Conservation (phyloP, 2,113 vertebrate species). For the Etheostoma spectabile region DNA sequence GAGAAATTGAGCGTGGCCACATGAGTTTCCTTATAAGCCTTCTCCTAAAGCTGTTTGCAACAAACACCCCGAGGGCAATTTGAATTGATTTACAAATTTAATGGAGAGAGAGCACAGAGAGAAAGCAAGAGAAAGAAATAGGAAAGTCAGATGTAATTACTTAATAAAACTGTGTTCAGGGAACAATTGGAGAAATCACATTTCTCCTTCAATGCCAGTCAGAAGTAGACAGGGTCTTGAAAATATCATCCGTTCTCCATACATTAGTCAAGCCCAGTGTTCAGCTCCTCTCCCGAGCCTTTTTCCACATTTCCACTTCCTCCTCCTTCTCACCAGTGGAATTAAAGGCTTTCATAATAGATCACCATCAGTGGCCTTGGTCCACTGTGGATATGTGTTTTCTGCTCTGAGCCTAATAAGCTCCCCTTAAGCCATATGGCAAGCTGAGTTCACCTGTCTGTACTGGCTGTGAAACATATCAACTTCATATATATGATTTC, state of each 20-base stretch:
- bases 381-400: slow-evolving; percentile 74
- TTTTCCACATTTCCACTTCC: slow-evolving; percentile 17
- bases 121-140: neutral
- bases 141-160: slow-evolving; percentile 6
- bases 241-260: slow-evolving; percentile 2
- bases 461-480: slow-evolving; percentile 46
- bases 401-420: slow-evolving; percentile 71
- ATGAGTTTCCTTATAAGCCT: neutral
- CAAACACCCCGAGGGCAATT: neutral
- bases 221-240: neutral
- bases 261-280: neutral
- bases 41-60: neutral
- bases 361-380: slow-evolving; percentile 58
- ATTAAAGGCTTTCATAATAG: slow-evolving; percentile 72
- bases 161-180: slow-evolving; percentile 12
- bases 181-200: slow-evolving; percentile 9
- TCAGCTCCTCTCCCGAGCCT: slow-evolving; percentile 26
- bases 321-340: slow-evolving; percentile 33
- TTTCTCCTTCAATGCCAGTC: neutral
- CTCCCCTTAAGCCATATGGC: slow-evolving; percentile 64
- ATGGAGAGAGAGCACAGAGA: neutral
- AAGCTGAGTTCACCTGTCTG: slow-evolving; percentile 57
- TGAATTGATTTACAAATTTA: slow-evolving; percentile 1
- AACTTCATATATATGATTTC: slow-evolving; percentile 52
- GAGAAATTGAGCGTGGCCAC: neutral